phyloP scores from a whole-genome alignment of 2,113 vertebrate species.

The Mus pahari region DNA sequence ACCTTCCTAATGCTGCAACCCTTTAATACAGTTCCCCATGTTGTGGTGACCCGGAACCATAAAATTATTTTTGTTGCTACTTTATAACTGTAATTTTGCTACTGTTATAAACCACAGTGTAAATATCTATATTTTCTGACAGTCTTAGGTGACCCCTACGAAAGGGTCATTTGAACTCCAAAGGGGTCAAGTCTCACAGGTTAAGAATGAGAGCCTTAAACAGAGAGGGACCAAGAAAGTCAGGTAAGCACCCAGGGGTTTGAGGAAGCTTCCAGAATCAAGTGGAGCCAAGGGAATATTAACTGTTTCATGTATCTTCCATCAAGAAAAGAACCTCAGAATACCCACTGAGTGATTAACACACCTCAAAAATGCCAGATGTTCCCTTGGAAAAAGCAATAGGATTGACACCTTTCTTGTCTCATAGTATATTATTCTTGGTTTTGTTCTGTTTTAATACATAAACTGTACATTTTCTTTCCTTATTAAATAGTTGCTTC shows the following conservation, averaged over 20 bases:
- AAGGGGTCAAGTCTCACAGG: neutral
- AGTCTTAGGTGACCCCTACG: neutral
- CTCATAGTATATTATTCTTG: neutral
- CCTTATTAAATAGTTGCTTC: neutral
- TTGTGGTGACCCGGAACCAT: neutral
- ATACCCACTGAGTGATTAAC: neutral
- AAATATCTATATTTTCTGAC: neutral
- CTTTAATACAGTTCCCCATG: neutral
- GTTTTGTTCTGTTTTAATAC: neutral
- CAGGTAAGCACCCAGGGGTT: neutral
- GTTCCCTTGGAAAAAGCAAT: constrained; percentile 2
- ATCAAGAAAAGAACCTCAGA: neutral
- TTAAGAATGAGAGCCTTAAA: neutral
- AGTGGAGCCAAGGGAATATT: neutral
- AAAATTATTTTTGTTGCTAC: neutral
- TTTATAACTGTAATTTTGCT: neutral
- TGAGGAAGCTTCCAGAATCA: neutral
- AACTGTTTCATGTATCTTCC: neutral
- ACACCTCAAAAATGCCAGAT: neutral
- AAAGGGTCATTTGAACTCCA: neutral
- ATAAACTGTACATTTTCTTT: neutral
- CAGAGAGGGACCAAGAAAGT: neutral
- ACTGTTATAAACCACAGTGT: neutral
- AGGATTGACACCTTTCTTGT: neutral
- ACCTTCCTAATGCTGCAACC: neutral